Evolutionary conservation across 1,140 invertebrate species (phyloP), one percentile per base, ranked within the genome.

Genomic region (Nasonia longicornis): DNA sequence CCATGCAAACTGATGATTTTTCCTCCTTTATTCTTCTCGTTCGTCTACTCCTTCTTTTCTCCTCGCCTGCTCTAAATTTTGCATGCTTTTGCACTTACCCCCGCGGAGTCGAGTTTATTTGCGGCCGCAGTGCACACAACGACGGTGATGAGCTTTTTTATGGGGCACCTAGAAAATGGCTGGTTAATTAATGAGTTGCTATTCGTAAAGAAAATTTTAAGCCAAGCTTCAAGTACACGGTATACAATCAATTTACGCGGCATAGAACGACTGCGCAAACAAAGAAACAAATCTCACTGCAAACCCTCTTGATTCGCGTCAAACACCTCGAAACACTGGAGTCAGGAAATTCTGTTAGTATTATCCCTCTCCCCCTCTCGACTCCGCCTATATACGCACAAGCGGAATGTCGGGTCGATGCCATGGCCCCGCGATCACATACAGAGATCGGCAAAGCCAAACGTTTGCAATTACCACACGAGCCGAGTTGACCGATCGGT

Each of bases 1-100:
- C 86, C 86, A 86, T 86, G 77, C 64, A 78, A 73, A 73, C 76
- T 82, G 81, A 75, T 82, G 82, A 80, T 83, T 79, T 76, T 76
- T 82, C 73, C 72, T 70, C 71, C 73, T 72, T 45, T 81, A 26
- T 52, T 77, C 20, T 71, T 74, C 67, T 80, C 73, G 63, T 76
- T 76, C 16, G 69, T 38, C 20, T 31, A 22, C 29, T 75, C 64
- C 35, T 70, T 6, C 6, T 78, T 72, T 52, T 69, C 58, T 42
- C 38, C 26, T 69, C 69, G 66, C 3, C 29, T 20, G 22, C 14
- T 58, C 48, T 45, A 79, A 73, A 64, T 31, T 79, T 79, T 73
- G 12, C 78, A 79, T 79, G 52, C 20, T 63, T 79, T 79, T 78
- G 38, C 45, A 78, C 77, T 78, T 31, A 31, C 42, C 22, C 20